Base-by-base conservation (phyloP, 1,140 invertebrate species). In the Venustaconcha ellipsiformis region DNA sequence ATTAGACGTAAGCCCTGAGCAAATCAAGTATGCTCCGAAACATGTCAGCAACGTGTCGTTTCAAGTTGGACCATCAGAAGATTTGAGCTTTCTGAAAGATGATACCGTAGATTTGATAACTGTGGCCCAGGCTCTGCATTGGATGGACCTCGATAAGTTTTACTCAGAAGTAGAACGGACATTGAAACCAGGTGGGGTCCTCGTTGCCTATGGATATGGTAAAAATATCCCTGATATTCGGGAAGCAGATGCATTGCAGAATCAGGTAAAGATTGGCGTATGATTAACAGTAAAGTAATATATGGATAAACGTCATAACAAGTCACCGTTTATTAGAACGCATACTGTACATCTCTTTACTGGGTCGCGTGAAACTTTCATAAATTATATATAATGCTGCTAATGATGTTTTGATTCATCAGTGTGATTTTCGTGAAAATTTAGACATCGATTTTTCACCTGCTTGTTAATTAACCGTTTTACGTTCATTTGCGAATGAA, bases 121-220 rank as follows among this genome's bases (percentile, higher is more conserved):
- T n/a, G 82, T 87, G 5, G 83, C 82, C 13, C 82, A 86, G 67
- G 83, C 89, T 30, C 82, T 88, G 62, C 91, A 92, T 76, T 92
- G 91, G 91, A 90, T 92, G 77, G 84, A 92, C 74, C 63, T 90
- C 20, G 84, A 86, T 5, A 81, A 80, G 57, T 92, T 92, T 78
- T 91, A 88, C 70, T 67, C 74, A 13, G 91, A 92, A 84, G 88
- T 83, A 2, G 79, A 82, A 20, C 74, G 91, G 70, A 82, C 91
- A 56, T 78, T 92, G 8, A 73, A 78, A 30, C 83, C 87, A 23
- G 85, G 86, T 59, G 90, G 91, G 12, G 86, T 90, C 15, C 67
- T 91, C 30, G 88, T 87, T 18, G 79, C 88, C 5, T 90, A 86
- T 77, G 85, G 83, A 2, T 89, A 89, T 72, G 75, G 70, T 11